These are phyloP conservation scores for Balaenoptera acutorostrata DNA, from an alignment of 2,113 vertebrate species.

Conservation along the genomic window DNA sequence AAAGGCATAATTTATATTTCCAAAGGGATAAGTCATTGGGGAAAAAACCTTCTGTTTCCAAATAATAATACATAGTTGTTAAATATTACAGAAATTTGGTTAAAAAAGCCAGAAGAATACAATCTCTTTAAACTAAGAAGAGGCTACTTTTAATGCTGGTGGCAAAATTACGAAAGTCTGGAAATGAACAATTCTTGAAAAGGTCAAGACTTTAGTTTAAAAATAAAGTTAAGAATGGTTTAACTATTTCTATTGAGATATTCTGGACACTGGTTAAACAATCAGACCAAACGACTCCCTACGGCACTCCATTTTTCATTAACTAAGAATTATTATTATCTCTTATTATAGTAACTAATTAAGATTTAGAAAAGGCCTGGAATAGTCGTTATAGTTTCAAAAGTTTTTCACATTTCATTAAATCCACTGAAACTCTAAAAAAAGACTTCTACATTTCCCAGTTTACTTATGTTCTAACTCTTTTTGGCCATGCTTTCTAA, in stretches of 20 bases:
- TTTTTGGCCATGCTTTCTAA: neutral
- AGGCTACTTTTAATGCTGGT: slow-evolving; percentile 63
- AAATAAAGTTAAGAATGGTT: neutral
- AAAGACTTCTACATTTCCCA: neutral
- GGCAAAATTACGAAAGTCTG: slow-evolving; percentile 66
- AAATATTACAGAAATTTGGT: slow-evolving; percentile 61
- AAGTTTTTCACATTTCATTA: neutral
- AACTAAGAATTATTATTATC: slow-evolving; percentile 14
- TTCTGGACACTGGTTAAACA: neutral
- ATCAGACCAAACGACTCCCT: neutral
- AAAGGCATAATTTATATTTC: slow-evolving; percentile 53
- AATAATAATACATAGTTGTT: slow-evolving; percentile 25
- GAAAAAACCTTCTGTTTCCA: slow-evolving; percentile 50
- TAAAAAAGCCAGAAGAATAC: slow-evolving; percentile 69
- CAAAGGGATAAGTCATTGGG: slow-evolving; percentile 72
- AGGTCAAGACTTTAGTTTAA: slow-evolving; percentile 43
- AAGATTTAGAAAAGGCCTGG: neutral
- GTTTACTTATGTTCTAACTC: neutral
- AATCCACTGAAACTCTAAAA: neutral
- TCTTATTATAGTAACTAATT: slow-evolving; percentile 44
- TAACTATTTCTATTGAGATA: neutral
- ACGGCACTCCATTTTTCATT: neutral
- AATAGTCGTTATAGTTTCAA: neutral
- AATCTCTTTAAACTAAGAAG: slow-evolving; percentile 69
- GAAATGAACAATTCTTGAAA: slow-evolving; percentile 35